These are phyloP conservation scores for Geococcyx californianus DNA, from an alignment of 2,113 vertebrate genomes.

Conservation along the genomic window DNA sequence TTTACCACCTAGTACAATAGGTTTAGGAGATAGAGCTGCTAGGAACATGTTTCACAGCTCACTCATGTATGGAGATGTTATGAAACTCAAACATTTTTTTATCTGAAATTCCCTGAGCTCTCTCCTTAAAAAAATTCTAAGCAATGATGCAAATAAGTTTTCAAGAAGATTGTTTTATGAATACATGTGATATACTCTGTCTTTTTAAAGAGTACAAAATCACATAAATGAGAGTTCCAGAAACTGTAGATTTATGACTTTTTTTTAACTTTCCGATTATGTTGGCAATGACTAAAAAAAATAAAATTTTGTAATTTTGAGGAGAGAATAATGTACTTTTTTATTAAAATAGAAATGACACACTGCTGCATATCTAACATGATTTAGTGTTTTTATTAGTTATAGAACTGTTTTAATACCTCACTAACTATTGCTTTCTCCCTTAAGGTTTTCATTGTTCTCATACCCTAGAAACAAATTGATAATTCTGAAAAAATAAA, in stretches of 20 bases:
- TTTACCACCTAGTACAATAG: not conserved
- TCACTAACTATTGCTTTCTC: slow-evolving; percentile 91
- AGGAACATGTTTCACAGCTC: slow-evolving; percentile 25
- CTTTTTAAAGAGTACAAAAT: slow-evolving; percentile 77
- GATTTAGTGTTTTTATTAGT: slow-evolving; percentile 97
- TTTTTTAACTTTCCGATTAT: slow-evolving; percentile 83
- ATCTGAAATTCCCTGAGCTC: slow-evolving; percentile 69
- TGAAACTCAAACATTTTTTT: slow-evolving; percentile 69
- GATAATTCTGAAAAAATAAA: slow-evolving; percentile 95
- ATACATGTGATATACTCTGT: slow-evolving; percentile 65
- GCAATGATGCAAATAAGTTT: slow-evolving; percentile 72
- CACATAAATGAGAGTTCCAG: slow-evolving; percentile 81
- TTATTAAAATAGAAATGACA: slow-evolving; percentile 90
- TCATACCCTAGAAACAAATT: slow-evolving; percentile 90
- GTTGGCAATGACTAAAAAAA: slow-evolving; percentile 82
- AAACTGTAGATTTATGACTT: slow-evolving; percentile 82
- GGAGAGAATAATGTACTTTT: slow-evolving; percentile 88
- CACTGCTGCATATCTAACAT: slow-evolving; percentile 89
- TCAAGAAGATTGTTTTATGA: slow-evolving; percentile 71
- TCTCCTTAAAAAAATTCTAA: slow-evolving; percentile 54
- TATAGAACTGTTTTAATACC: slow-evolving; percentile 97
- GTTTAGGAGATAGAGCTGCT: not conserved
- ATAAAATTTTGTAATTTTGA: slow-evolving; percentile 86
- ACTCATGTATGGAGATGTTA: slow-evolving; percentile 37
- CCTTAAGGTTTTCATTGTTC: slow-evolving; percentile 90